Evolutionary conservation across 1,140 invertebrate species (phyloP).

Genomic region (Trissolcus basalis): DNA sequence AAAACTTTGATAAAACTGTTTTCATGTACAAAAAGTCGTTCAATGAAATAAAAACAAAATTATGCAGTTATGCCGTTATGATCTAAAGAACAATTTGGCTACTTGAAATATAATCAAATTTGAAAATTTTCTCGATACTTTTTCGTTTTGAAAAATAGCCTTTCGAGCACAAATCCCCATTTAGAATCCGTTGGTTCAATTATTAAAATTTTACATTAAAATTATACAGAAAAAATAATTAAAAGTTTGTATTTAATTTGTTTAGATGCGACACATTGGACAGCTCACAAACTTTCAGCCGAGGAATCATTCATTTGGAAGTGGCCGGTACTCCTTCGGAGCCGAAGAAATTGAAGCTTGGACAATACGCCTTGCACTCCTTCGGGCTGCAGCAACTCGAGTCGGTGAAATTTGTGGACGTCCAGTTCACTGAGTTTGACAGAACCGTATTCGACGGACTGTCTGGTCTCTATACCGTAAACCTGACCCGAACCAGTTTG

Average conservation of each 20-base stretch:
- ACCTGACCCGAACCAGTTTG: slow-evolving; percentile 81
- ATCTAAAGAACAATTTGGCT: too few species aligned
- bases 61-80: too few species aligned
- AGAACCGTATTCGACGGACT: slow-evolving; percentile 81
- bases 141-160: too few species aligned
- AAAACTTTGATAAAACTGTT: too few species aligned
- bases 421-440: slow-evolving; percentile 68
- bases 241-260: not conserved
- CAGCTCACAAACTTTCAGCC: slow-evolving; percentile 66
- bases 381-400: slow-evolving; percentile 69
- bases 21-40: too few species aligned
- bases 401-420: slow-evolving; percentile 71
- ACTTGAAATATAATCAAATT: too few species aligned
- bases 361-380: slow-evolving; percentile 63
- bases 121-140: too few species aligned
- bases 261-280: slow-evolving; percentile 68
- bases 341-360: slow-evolving; percentile 64
- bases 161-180: too few species aligned
- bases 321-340: slow-evolving; percentile 59
- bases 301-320: slow-evolving; percentile 65
- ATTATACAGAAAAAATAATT: too few species aligned
- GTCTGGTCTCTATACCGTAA: slow-evolving; percentile 80
- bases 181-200: too few species aligned
- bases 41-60: too few species aligned
- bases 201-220: too few species aligned